Evolutionary conservation across 1,140 invertebrate species (phyloP), one percentile per base, ranked within the genome.

Genomic region (Leguminivora glycinivorella): DNA sequence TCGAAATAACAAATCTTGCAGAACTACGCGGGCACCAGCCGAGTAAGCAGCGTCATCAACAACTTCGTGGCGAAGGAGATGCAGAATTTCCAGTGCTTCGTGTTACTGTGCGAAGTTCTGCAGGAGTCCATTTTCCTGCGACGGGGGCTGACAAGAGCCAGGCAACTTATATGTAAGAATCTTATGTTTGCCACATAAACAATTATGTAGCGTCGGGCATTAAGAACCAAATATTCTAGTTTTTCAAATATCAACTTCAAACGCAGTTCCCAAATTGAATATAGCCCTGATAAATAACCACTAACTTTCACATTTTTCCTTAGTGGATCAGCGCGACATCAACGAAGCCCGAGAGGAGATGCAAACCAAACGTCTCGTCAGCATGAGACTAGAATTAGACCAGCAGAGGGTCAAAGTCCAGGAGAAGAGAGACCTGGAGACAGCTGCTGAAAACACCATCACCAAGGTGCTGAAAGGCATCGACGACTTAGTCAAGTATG

Each of bases 61-160:
- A 87, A 93, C 52, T 97, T 96, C 85, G 88, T 95, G 25, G 94
- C 94, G 67, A 93, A 93, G 66, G 96, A 97, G 83, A 96, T 97
- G 75, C 94, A 95, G 73, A 97, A 97, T 87, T 97, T 97, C 89
- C 95, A 96, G 0, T 92, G 95, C 17, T 97, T 97, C 82, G 96
- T 95, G 78, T 96, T 96, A 76, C 95, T 97, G 0, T 97, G 97
- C 85, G 96, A 97, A 85, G 92, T 97, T 26, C 95, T 96, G 77
- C 95, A 95, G 82, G 95, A 97, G 84, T 89, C 84, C n/a, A 88
- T 91, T 12, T 79, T 88, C 34, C 75, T 89, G 86, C 74, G 91
- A 70, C 58, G 80, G 75, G 75, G 91, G 72, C 69, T 92, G 79
- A 73, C 87, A 73, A 68, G 72, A 76, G 29, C 92, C 80, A 58